Evolutionary conservation across 2,888 invertebrate genomes (phyloP).

Genomic region (Liopterus haemorrhoidalis): DNA sequence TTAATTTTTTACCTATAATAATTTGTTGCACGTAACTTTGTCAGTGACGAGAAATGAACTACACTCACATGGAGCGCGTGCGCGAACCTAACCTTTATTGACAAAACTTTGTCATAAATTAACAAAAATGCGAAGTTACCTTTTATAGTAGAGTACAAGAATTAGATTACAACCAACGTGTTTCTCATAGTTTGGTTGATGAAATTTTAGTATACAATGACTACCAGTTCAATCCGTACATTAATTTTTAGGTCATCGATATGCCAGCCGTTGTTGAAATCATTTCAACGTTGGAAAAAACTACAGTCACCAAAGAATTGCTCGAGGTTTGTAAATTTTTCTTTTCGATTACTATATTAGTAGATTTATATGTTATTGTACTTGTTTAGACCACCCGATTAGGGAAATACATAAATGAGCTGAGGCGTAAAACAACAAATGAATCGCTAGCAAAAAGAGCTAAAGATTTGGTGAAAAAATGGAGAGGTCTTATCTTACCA

Average conservation of each 20-base stretch:
- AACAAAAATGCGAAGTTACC: neutral
- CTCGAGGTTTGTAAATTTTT: slow-evolving; percentile 64
- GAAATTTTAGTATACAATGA: neutral
- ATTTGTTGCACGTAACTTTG: slow-evolving; percentile 22
- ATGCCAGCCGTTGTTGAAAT: slow-evolving; percentile 89
- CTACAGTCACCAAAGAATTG: slow-evolving; percentile 83
- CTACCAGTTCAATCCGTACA: neutral
- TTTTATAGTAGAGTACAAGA: neutral
- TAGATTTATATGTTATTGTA: neutral
- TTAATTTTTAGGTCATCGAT: slow-evolving; percentile 78
- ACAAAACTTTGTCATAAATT: slow-evolving; percentile 20
- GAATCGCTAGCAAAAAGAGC: slow-evolving; percentile 81
- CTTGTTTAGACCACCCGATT: slow-evolving; percentile 79
- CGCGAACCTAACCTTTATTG: slow-evolving; percentile 27
- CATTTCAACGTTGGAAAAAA: slow-evolving; percentile 86
- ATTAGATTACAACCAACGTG: neutral
- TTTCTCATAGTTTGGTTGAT: too few species aligned
- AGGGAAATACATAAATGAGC: slow-evolving; percentile 88
- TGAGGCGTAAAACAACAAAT: slow-evolving; percentile 79
- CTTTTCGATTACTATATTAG: slow-evolving; percentile 1
- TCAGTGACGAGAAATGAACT: slow-evolving; percentile 17
- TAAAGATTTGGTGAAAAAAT: slow-evolving; percentile 85
- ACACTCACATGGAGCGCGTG: slow-evolving; percentile 20
- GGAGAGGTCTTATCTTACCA: slow-evolving; percentile 82
- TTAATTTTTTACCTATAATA: too few species aligned